Conservation (phyloP, 2,888 invertebrate genomes). For the Troides helena region DNA sequence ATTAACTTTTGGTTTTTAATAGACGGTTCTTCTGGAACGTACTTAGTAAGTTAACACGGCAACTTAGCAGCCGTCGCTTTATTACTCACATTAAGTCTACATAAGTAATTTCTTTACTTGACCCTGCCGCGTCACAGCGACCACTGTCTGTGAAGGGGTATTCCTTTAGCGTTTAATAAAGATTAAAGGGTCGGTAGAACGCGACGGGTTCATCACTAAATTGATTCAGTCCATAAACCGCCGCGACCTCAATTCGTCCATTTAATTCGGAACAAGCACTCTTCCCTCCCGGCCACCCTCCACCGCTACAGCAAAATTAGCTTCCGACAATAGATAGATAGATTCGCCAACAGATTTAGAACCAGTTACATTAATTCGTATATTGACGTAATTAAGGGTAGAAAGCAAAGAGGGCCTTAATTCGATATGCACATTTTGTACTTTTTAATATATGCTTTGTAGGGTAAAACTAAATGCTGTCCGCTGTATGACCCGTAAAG, state of each 20-base stretch:
- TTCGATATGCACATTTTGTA: background rate
- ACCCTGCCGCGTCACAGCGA: too few relatives aligned
- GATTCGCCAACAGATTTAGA: background rate
- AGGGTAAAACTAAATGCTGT: too few relatives aligned
- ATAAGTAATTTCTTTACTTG: too few relatives aligned
- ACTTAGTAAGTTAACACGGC: too few relatives aligned
- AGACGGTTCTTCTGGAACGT: too few relatives aligned
- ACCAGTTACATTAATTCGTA: background rate
- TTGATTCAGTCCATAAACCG: background rate
- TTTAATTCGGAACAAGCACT: conserved; percentile 1
- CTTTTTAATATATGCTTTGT: background rate
- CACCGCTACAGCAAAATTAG: background rate
- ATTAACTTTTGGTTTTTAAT: too few relatives aligned
- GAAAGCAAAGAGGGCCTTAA: too few relatives aligned
- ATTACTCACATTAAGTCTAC: too few relatives aligned
- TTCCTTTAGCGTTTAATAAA: background rate
- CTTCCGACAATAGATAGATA: background rate
- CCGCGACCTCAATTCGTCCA: background rate
- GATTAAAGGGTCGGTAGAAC: background rate
- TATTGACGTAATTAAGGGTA: background rate
- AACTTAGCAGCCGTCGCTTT: too few relatives aligned
- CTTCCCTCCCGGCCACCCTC: background rate
- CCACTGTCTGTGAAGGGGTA: too few relatives aligned
- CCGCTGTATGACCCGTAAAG: too few relatives aligned
- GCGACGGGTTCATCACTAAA: background rate